phyloP scores from a whole-genome alignment of 1,140 invertebrate species.

The Galleria mellonella region DNA sequence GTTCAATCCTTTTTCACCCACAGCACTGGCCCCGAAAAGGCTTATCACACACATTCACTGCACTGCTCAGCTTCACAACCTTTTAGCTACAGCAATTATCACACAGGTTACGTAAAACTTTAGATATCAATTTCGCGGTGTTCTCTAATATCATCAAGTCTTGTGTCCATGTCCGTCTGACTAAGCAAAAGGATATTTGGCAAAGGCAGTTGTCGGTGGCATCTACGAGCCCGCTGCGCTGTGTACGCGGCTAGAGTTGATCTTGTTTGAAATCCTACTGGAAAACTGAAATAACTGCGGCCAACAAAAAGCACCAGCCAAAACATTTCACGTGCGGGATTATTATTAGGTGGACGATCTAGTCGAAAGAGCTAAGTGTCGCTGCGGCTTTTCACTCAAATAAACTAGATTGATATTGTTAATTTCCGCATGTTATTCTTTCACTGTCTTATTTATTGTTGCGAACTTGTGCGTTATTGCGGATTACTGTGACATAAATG shows the following conservation, averaged over 20 bases:
- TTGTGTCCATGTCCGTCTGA: constrained; percentile 20
- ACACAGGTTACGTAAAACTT: constrained; percentile 10
- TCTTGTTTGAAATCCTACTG: constrained; percentile 70
- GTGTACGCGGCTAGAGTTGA: constrained; percentile 55
- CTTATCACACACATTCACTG: constrained; percentile 45
- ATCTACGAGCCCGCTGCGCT: constrained; percentile 27
- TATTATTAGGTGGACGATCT: constrained; percentile 73
- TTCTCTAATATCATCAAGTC: constrained; percentile 18
- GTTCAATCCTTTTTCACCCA: constrained; percentile 27
- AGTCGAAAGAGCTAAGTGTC: constrained; percentile 66
- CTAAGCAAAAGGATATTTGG: too few relatives aligned
- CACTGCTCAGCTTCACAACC: constrained; percentile 24
- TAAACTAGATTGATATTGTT: constrained; percentile 39
- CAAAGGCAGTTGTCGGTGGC: too few relatives aligned
- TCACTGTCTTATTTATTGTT: constrained; percentile 16
- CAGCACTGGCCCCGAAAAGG: constrained; percentile 29
- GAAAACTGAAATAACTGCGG: constrained; percentile 72
- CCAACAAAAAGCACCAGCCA: constrained; percentile 73
- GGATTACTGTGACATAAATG: constrained; percentile 35
- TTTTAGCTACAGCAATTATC: constrained; percentile 8
- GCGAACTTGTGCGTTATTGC: constrained; percentile 6
- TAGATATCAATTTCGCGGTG: constrained; percentile 19
- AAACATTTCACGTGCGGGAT: constrained; percentile 71
- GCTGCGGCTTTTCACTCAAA: constrained; percentile 42
- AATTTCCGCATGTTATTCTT: constrained; percentile 14